These are phyloP conservation scores for Empidonax alnorum DNA, from an alignment of 2,113 vertebrate species.

Conservation along the genomic window DNA sequence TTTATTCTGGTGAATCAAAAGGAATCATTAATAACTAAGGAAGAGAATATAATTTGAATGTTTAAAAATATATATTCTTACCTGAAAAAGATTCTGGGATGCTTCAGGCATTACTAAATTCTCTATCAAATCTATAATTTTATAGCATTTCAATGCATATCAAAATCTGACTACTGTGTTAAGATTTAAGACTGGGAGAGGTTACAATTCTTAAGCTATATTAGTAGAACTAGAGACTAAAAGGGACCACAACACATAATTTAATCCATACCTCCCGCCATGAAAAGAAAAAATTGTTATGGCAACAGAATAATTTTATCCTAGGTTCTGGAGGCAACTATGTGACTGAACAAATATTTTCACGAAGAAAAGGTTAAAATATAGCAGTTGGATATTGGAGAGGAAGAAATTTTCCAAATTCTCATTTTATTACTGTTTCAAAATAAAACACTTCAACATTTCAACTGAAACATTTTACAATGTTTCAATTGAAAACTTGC, in stretches of 20 bases:
- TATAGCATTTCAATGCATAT: neutral
- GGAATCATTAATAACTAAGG: neutral
- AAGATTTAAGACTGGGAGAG: neutral
- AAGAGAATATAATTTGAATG: neutral
- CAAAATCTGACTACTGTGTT: neutral
- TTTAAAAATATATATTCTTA: neutral
- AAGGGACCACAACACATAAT: neutral
- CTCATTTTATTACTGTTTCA: neutral
- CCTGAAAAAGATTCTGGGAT: neutral
- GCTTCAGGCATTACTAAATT: neutral
- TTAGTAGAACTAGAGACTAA: neutral
- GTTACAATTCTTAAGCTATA: neutral
- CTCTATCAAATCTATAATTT: neutral
- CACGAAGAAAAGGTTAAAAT: neutral
- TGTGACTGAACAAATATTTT: neutral
- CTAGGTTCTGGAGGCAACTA: accelerated
- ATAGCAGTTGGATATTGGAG: neutral
- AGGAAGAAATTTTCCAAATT: neutral
- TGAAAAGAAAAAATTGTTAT: neutral
- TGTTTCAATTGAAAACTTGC: too few relatives aligned
- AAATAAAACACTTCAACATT: neutral
- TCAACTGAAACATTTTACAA: neutral
- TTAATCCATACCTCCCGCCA: neutral
- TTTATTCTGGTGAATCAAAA: neutral
- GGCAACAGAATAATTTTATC: neutral